These are phyloP conservation scores for Trichomycterus rosablanca DNA, from an alignment of 2,113 vertebrate genomes.

Conservation along the genomic window DNA sequence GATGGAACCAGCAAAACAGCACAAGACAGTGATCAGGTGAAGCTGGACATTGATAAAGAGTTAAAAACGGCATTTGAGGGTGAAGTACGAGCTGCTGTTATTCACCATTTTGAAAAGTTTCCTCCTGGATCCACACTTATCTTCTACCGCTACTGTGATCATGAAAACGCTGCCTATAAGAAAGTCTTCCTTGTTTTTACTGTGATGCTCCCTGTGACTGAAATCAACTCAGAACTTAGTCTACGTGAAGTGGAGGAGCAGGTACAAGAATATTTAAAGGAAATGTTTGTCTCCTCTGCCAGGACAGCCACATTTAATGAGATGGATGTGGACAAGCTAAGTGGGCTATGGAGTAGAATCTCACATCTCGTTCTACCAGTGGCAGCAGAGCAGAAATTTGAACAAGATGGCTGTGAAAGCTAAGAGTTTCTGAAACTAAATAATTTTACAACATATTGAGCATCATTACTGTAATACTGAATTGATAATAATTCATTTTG, in stretches of 20 bases:
- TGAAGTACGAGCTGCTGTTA: slow-evolving; percentile 71
- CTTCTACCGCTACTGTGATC: slow-evolving; percentile 96
- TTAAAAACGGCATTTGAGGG: slow-evolving; percentile 73
- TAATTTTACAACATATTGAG: neutral
- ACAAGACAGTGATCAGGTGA: slow-evolving; percentile 76
- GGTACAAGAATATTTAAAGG: slow-evolving; percentile 81
- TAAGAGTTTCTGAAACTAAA: neutral
- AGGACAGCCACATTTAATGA: slow-evolving; percentile 55
- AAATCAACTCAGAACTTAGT: slow-evolving; percentile 54
- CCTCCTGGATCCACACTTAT: slow-evolving; percentile 87
- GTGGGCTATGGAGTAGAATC: slow-evolving; percentile 74
- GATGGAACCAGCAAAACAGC: slow-evolving; percentile 58
- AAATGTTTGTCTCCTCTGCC: slow-evolving; percentile 58
- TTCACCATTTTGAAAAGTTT: slow-evolving; percentile 83
- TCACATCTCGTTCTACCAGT: slow-evolving; percentile 72
- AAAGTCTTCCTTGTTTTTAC: slow-evolving; percentile 82
- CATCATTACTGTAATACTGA: neutral
- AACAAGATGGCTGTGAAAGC: slow-evolving; percentile 49
- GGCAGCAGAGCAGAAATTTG: slow-evolving; percentile 48
- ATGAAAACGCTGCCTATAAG: slow-evolving; percentile 87
- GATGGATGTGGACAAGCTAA: slow-evolving; percentile 70
- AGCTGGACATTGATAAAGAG: slow-evolving; percentile 75
- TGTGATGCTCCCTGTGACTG: slow-evolving; percentile 74
- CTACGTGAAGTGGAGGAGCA: slow-evolving; percentile 77
- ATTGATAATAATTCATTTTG: neutral